Evolutionary conservation across 2,113 vertebrate genomes (phyloP).

Genomic region (Misgurnus mizolepis): DNA sequence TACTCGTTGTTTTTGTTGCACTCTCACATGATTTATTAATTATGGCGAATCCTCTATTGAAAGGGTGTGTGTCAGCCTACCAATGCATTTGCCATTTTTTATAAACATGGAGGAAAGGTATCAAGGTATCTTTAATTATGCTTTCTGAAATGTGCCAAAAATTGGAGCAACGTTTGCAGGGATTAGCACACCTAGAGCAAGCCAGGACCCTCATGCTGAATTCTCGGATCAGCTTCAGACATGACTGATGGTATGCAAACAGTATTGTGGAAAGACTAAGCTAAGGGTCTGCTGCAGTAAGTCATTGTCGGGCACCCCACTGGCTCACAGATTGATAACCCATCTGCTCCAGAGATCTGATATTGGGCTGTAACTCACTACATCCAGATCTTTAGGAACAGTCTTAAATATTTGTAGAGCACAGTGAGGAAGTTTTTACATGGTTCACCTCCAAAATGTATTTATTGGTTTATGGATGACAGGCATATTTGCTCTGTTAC

Average conservation of each 20-base stretch:
- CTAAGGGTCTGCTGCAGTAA: slow-evolving; percentile 33
- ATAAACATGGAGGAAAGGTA: neutral
- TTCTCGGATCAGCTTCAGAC: slow-evolving; percentile 42
- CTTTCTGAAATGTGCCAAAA: slow-evolving; percentile 28
- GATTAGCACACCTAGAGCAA: slow-evolving; percentile 40
- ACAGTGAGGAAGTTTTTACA: neutral
- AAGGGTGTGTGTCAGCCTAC: neutral
- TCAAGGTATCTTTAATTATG: slow-evolving; percentile 31
- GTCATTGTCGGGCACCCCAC: neutral
- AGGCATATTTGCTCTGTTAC: neutral
- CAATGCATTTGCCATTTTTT: neutral
- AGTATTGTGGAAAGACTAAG: slow-evolving; percentile 20
- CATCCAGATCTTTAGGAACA: neutral
- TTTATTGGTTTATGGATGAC: neutral
- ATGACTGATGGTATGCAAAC: neutral
- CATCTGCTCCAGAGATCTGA: slow-evolving; percentile 11
- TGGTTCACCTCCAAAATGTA: neutral
- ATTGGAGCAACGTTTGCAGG: slow-evolving; percentile 37
- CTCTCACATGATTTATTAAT: neutral
- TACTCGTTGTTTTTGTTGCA: neutral
- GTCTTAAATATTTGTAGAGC: neutral
- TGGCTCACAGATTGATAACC: neutral
- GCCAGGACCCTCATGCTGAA: slow-evolving; percentile 29
- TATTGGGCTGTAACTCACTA: neutral
- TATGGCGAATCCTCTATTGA: neutral